A percentile compares a stretch with the other conserved stretches of the same genome.
Conservation (phyloP, 1,140 invertebrate species). For the Pseudomyrmex pallidus region DNA sequence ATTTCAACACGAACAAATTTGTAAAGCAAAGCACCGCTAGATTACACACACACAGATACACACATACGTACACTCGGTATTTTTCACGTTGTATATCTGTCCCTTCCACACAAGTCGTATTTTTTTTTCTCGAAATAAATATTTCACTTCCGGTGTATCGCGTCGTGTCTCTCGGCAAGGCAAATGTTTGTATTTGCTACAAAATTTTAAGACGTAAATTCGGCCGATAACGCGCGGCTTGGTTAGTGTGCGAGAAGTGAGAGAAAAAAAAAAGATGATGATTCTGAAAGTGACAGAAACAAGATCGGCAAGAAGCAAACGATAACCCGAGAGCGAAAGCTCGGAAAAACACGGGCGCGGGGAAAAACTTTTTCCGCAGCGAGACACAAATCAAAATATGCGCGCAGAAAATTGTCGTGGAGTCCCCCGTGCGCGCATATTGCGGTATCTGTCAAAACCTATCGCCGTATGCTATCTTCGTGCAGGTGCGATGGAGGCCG, state of each 20-base stretch:
- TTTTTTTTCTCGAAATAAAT: background rate
- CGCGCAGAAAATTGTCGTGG: conserved; percentile 59
- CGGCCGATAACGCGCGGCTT: too few species aligned
- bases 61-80: too few species aligned
- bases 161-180: background rate
- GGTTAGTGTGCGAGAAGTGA: background rate
- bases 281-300: background rate
- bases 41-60: background rate
- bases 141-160: background rate
- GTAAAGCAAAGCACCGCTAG: background rate
- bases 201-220: conserved; percentile 16
- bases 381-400: conserved; percentile 56
- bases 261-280: background rate
- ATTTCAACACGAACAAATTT: conserved; percentile 46
- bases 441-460: conserved; percentile 66
- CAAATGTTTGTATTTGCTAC: too few species aligned
- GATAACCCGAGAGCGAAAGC: background rate
- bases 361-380: background rate
- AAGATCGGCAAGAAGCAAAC: background rate
- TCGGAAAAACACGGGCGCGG: background rate
- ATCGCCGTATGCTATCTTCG: conserved; percentile 65
- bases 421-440: conserved; percentile 42
- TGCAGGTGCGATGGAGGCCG: conserved; percentile 59
- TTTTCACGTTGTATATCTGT: too few species aligned
- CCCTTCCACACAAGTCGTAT: background rate